A percentile compares a stretch with the other conserved stretches of the same genome.
Evolutionary conservation across 2,888 invertebrate species (phyloP).

Genomic region (Brenthis hecate): DNA sequence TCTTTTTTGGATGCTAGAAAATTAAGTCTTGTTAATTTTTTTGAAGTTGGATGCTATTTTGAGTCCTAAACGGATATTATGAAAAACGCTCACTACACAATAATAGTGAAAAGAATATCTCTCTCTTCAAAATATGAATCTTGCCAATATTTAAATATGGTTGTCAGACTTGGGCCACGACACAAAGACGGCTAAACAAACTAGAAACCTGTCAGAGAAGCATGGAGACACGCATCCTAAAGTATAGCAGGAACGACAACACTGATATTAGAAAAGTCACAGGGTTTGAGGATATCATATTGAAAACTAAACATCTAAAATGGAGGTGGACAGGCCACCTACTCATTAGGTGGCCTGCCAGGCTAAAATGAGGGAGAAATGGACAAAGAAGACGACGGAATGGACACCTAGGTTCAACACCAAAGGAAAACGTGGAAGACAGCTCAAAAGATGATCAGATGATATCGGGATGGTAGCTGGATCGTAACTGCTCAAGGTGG

Average conservation of each 20-base stretch:
- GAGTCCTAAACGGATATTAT: no score
- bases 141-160: no score
- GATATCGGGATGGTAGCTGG: not conserved
- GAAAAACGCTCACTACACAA: not conserved
- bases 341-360: no score
- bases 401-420: not conserved
- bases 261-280: slow-evolving; percentile 1
- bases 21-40: no score
- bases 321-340: slow-evolving; percentile 16
- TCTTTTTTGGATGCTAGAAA: slow-evolving; percentile 62
- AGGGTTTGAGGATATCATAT: slow-evolving; percentile 8
- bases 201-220: not conserved
- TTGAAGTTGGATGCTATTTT: no score
- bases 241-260: not conserved
- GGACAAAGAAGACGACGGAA: slow-evolving; percentile 3
- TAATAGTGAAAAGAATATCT: not conserved
- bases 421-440: slow-evolving; percentile 16
- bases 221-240: slow-evolving; percentile 20
- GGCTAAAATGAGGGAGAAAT: not conserved
- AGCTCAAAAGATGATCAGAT: slow-evolving; percentile 31
- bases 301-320: slow-evolving; percentile 17
- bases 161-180: not conserved
- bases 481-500: no score
- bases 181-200: slow-evolving; percentile 3
- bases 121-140: no score